A percentile compares a stretch with the other conserved stretches of the same genome.
phyloP scores from a whole-genome alignment of 2,888 invertebrate species.

The Psylliodes chrysocephalus region DNA sequence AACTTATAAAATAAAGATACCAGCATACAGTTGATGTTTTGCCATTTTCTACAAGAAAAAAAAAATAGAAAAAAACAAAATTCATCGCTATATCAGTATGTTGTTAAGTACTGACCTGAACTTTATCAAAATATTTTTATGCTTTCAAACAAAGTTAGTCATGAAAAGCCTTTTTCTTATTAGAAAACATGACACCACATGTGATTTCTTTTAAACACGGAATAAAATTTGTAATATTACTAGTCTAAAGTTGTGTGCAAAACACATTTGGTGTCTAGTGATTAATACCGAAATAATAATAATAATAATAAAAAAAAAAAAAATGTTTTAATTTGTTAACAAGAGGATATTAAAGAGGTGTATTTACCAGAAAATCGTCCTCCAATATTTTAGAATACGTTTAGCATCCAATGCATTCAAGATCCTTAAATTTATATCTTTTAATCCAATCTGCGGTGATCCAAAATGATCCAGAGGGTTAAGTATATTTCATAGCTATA shows the following conservation, averaged over 20 bases:
- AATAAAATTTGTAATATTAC: no score
- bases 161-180: background rate
- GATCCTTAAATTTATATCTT: slow-evolving; percentile 16
- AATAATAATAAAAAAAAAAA: slow-evolving; percentile 3
- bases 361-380: slow-evolving; percentile 34
- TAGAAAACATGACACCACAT: slow-evolving; percentile 6
- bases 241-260: no score
- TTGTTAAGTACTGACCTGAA: background rate
- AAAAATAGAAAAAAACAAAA: no score
- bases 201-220: no score
- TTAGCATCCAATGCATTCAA: background rate
- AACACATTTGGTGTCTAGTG: slow-evolving; percentile 13
- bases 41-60: no score
- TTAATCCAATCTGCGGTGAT: slow-evolving; percentile 10
- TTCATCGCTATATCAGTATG: no score
- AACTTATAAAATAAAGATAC: no score
- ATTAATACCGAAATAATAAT: background rate
- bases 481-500: slow-evolving; percentile 28
- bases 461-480: slow-evolving; percentile 13
- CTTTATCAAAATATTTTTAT: background rate
- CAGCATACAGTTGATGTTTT: no score
- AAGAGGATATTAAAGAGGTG: slow-evolving; percentile 25
- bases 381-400: slow-evolving; percentile 19
- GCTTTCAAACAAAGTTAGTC: background rate
- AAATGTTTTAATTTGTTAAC: slow-evolving; percentile 18